Evolutionary conservation across 1,140 invertebrate genomes (phyloP), one percentile per base, ranked within the genome.

Genomic region (Polypedilum vanderplanki): DNA sequence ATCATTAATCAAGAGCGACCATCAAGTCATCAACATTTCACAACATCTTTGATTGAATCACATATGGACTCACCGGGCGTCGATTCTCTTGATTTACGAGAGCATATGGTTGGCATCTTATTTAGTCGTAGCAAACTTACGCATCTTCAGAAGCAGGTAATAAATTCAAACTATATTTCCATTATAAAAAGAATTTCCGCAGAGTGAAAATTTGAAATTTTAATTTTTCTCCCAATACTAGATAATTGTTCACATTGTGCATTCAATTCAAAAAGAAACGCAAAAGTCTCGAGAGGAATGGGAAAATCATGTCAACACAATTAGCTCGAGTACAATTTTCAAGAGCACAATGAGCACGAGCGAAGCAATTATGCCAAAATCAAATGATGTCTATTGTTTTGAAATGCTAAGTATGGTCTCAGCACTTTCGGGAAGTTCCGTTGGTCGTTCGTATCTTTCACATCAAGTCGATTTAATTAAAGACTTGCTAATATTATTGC

Each of bases 101-200:
- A 98, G 81, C 96, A 98, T 79, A 96, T 98, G 88, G 96, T 98
- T 18, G 96, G 96, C 74, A 98, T 98, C 78, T 85, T 98, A 15
- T 98, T 98, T 83, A 96, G 94, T 77, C 87, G 95, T 70, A 96
- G 93, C 80, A 97, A 97, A 82, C 85, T 98, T 0, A 97, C 95
- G 0, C 93, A 97, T 80, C 85, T 98, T 24, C 97, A 98, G 81
- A 96, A 95, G 84, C 96, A 98, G 87, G 95, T 96, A 75, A 46
- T 82, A 80, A 73, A 77, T 80, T 73, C 64, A 76, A 46, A 65
- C 18, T 75, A 1, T 1, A 75, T 76, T 41, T 75, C 3, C 22
- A 33, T 64, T 40, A 24, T 75, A 64, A n/a, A 73, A 64, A 40
- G 67, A 40, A 76, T 75, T 17, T 75, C 7, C 22, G 17, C 3